A percentile compares a stretch with the other conserved stretches of the same genome.
Conservation (phyloP, 2,888 invertebrate species). For the Deroplatys truncata region DNA sequence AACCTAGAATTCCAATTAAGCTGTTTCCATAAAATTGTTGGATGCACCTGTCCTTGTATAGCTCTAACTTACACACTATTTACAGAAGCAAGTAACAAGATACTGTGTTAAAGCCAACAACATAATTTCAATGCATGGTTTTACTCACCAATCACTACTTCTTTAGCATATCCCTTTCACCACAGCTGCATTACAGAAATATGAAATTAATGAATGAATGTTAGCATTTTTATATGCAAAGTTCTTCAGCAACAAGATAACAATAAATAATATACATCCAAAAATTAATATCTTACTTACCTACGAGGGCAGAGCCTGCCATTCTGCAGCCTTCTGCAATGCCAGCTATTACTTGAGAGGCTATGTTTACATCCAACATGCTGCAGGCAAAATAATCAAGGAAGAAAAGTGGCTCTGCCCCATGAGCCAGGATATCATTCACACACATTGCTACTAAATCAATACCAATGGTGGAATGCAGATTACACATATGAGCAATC, state of each 20-base stretch:
- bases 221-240: not conserved
- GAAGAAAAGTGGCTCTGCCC: constrained; percentile 94
- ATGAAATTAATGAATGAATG: not conserved
- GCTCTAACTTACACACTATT: not conserved
- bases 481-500: constrained; percentile 76
- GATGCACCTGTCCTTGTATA: not conserved
- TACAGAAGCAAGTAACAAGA: no score
- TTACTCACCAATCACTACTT: not conserved
- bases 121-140: not conserved
- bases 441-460: constrained; percentile 98
- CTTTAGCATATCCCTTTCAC: not conserved
- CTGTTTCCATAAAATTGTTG: no score
- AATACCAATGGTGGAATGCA: constrained; percentile 82
- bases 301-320: constrained; percentile 84
- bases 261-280: not conserved
- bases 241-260: not conserved
- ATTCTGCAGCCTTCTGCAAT: constrained; percentile 82
- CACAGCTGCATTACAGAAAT: not conserved
- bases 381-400: constrained; percentile 96
- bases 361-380: constrained; percentile 69
- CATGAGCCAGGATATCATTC: constrained; percentile 92
- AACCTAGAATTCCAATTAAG: no score
- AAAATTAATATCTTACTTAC: constrained; percentile 49
- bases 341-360: constrained; percentile 76
- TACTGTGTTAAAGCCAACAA: not conserved